phyloP scores from a whole-genome alignment of 2,797 vertebrate genomes.

The Lerista edwardsae region DNA sequence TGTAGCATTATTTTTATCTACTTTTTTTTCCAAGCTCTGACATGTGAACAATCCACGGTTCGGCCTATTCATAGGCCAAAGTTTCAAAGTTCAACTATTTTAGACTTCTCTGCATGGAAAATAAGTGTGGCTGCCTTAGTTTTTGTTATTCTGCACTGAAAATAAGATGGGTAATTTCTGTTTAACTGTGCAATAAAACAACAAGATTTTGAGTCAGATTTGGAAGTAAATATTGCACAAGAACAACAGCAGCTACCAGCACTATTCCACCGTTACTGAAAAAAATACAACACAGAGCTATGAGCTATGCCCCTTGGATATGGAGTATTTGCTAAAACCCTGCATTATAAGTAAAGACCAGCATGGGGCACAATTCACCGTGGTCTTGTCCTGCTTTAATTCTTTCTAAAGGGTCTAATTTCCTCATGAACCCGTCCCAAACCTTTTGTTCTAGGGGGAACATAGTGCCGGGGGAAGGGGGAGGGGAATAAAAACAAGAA shows the following conservation, averaged over 20 bases:
- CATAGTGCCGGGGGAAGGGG: too few relatives aligned
- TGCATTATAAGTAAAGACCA: too few relatives aligned
- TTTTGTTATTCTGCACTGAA: constrained; percentile 17
- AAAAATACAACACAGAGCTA: too few relatives aligned
- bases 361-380: too few relatives aligned
- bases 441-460: neutral
- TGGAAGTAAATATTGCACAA: too few relatives aligned
- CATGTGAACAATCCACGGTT: constrained; percentile 64
- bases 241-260: too few relatives aligned
- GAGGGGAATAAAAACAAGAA: too few relatives aligned
- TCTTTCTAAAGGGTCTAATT: neutral
- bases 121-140: neutral
- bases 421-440: neutral
- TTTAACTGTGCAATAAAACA: neutral
- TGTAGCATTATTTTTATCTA: constrained; percentile 68
- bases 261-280: too few relatives aligned
- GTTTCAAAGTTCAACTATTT: constrained; percentile 64
- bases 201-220: neutral
- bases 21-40: constrained; percentile 60
- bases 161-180: neutral
- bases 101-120: constrained; percentile 48
- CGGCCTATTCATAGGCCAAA: constrained; percentile 53
- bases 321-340: too few relatives aligned
- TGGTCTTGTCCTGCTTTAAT: too few relatives aligned
- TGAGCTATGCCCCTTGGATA: too few relatives aligned